Evolutionary conservation across 2,888 invertebrate species (phyloP).

Genomic region (Capitulum mitella): DNA sequence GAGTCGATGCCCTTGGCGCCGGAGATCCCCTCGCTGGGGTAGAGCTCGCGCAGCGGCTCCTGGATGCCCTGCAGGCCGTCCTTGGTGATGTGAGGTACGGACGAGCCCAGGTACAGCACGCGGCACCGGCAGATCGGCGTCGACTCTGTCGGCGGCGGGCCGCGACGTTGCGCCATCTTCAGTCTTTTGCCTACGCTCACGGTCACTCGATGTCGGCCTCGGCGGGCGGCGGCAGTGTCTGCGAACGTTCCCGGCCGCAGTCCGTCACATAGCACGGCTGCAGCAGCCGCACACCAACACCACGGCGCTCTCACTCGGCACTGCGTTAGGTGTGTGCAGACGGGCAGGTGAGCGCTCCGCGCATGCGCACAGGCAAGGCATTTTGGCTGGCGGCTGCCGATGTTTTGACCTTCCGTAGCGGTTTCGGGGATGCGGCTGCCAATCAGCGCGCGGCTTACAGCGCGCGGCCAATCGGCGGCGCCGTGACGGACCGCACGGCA

Average conservation of each 20-base stretch:
- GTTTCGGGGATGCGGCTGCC: background rate
- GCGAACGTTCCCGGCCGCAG: background rate
- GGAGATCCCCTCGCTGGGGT: slow-evolving; percentile 86
- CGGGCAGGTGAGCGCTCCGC: background rate
- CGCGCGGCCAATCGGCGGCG: background rate
- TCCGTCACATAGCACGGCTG: background rate
- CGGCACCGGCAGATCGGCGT: slow-evolving; percentile 94
- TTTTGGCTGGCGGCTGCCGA: background rate
- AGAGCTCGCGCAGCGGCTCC: slow-evolving; percentile 89
- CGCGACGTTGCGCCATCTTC: slow-evolving; percentile 34
- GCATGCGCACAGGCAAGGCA: slow-evolving; percentile 6
- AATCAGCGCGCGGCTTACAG: background rate
- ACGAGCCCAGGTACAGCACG: slow-evolving; percentile 90
- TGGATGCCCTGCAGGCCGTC: slow-evolving; percentile 96
- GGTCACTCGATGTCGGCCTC: background rate
- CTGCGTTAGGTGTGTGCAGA: background rate
- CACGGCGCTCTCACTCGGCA: background rate
- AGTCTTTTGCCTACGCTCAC: background rate
- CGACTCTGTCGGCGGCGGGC: slow-evolving; percentile 46
- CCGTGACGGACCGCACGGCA: background rate
- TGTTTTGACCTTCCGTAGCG: slow-evolving; percentile 24
- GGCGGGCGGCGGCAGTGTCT: too few relatives aligned
- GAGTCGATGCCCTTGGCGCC: slow-evolving; percentile 87
- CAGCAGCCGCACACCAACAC: background rate
- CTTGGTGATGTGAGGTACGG: slow-evolving; percentile 94